Evolutionary conservation across 2,888 invertebrate species (phyloP).

Genomic region (Chirona hameri): DNA sequence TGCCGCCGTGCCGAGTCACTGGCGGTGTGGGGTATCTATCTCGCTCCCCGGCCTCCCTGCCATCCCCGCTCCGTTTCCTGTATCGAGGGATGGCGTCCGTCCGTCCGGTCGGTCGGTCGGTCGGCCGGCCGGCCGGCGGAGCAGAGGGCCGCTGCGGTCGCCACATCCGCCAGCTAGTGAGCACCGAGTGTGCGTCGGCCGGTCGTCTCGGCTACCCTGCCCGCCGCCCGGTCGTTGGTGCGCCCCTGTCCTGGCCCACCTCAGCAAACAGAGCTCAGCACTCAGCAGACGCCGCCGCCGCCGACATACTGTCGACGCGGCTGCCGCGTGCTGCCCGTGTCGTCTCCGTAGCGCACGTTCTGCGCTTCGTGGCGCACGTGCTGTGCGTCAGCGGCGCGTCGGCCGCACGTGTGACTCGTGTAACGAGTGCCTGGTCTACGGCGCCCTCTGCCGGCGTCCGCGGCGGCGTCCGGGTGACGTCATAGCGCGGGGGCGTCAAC

Average conservation of each 20-base stretch:
- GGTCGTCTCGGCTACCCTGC: neutral
- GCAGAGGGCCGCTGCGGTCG: neutral
- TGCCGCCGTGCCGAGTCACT: no score
- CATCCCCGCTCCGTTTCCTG: no score
- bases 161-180: neutral
- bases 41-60: no score
- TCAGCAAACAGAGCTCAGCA: neutral
- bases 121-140: no score
- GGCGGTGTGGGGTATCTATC: no score
- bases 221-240: neutral
- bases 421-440: no score
- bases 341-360: neutral
- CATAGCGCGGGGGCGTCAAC: no score
- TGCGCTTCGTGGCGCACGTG: neutral
- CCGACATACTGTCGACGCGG: neutral
- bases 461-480: neutral
- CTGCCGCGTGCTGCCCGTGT: neutral
- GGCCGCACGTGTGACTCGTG: no score
- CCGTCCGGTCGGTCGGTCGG: neutral
- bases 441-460: neutral
- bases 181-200: neutral
- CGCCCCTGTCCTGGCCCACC: neutral
- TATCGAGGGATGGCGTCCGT: no score
- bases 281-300: neutral
- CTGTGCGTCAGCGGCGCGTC: neutral